These are phyloP conservation scores for Pseudomyrmex concolor DNA, from an alignment of 1,140 invertebrate species.

Conservation along the genomic window DNA sequence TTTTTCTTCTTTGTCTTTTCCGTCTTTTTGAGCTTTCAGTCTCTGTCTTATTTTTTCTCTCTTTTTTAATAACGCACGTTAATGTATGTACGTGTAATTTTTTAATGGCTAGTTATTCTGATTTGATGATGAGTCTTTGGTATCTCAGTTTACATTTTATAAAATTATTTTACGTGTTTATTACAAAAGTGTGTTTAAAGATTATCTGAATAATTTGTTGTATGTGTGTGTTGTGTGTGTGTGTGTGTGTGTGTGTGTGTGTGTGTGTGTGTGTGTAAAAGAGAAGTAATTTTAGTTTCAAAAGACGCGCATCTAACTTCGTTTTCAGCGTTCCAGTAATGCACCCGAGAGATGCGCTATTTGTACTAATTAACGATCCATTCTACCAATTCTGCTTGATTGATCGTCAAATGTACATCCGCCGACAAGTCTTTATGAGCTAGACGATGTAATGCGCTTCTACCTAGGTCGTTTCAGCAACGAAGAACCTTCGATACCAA, in stretches of 20 bases:
- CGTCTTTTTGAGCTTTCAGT: not conserved
- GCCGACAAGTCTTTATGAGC: not conserved
- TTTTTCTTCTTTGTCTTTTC: constrained; percentile 26
- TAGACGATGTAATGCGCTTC: constrained; percentile 5
- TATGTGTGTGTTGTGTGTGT: too few species aligned
- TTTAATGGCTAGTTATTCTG: too few species aligned
- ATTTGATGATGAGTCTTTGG: too few species aligned
- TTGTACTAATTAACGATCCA: constrained; percentile 14
- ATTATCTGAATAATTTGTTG: not conserved
- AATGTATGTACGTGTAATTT: too few species aligned
- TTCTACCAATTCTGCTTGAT: not conserved
- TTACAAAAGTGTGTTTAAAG: not conserved
- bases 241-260: too few species aligned
- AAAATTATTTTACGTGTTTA: not conserved
- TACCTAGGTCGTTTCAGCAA: not conserved
- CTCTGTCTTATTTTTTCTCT: not conserved
- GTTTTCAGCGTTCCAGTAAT: not conserved
- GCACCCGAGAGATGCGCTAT: not conserved
- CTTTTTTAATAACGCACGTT: not conserved
- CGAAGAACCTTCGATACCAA: constrained; percentile 6
- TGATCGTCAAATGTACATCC: not conserved
- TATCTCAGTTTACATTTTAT: too few species aligned
- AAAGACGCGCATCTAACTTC: not conserved
- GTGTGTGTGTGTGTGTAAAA: too few species aligned
- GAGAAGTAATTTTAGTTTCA: not conserved